Evolutionary conservation across 2,888 invertebrate genomes (phyloP), one percentile per base, ranked within the genome.

Genomic region (Tachystola acroxantha): DNA sequence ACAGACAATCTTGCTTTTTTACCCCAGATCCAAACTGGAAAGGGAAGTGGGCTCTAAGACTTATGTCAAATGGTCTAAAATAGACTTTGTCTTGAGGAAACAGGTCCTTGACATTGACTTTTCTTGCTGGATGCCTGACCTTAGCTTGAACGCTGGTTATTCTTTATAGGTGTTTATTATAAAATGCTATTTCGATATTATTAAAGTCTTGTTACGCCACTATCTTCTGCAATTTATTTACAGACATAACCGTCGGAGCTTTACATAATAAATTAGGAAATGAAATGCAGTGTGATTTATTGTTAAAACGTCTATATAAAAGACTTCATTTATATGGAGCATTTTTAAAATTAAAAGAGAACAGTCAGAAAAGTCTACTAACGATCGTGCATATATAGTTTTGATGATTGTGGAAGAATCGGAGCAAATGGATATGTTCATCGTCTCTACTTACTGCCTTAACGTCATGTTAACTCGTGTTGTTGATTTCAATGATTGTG

Each of bases 71-170:
- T 35, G 39, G 48, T 48, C 43, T 39, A 49, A 37, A 45, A 37
- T 53, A 27, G 34, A 32, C 36, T 42, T 29, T 45, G 26, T 27
- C 28, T 32, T 37, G 28, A 31, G 44, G 28, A 31, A 45, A 33
- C 36, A 40, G 38, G 49, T 56, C 64, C 63, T 64, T 63, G 64
- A 63, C 63, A 64, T 61, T 64, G 64, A 42, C 45, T 43, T 52
- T 39, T 47, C 46, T 46, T 39, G 37, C 41, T 46, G 42, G 42
- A 42, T 48, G 50, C 36, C 37, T 51, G 45, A 46, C 46, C 45
- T 43, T 39, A 29, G 25, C 20, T 28, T 31, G 12, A 24, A 32
- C 32, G 9, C 3, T 27, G 20, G 25, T 10, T 32, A 32, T 37
- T 14, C 11, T 32, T 27, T 22, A 20, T 13, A 19, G 5, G 10